Conservation (phyloP, 2,113 vertebrate genomes). For the Rhinoptilus africanus region DNA sequence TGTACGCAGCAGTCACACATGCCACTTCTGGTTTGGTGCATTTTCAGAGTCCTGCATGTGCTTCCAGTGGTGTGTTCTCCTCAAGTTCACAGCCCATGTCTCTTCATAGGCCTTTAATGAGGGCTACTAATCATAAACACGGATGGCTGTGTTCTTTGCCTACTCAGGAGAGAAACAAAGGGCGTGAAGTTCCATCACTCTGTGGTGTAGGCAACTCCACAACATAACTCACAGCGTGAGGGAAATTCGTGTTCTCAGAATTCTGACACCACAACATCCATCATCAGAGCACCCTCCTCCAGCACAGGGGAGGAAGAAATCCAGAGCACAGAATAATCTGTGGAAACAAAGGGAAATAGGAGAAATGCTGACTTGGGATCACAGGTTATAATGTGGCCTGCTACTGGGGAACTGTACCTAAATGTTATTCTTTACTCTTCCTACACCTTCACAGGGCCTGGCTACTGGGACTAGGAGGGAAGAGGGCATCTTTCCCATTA, state of each 20-base stretch:
- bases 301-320: background rate
- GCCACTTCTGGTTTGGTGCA: background rate
- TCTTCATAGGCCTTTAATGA: background rate
- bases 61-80: background rate
- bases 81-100: background rate
- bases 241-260: background rate
- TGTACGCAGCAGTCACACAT: background rate
- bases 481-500: background rate
- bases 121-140: background rate
- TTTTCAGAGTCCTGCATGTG: background rate
- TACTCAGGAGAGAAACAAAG: background rate
- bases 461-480: background rate
- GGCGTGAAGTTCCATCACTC: background rate
- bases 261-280: background rate
- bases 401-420: background rate
- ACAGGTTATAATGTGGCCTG: background rate
- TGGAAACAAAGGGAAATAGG: background rate
- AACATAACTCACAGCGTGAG: background rate
- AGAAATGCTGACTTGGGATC: background rate
- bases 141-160: background rate
- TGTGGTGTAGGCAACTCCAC: background rate
- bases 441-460: background rate
- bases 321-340: background rate
- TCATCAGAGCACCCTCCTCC: background rate
- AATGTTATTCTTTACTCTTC: background rate